These are phyloP conservation scores for Poeciliopsis prolifica DNA, from an alignment of 2,113 vertebrate genomes.

Conservation along the genomic window DNA sequence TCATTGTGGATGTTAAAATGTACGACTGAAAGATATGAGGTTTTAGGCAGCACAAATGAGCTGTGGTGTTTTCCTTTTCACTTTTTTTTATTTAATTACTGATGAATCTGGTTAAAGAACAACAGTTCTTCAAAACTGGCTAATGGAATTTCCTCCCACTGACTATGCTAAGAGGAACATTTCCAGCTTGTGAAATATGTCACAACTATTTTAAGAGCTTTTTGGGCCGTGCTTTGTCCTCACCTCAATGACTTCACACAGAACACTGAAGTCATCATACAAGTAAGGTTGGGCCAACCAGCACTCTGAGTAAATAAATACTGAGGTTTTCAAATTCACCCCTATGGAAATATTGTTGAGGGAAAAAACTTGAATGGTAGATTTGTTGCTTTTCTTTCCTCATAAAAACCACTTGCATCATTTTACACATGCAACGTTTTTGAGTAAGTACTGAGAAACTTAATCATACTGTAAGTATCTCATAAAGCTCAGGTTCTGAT, in stretches of 20 bases:
- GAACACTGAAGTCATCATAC: slow-evolving; percentile 12
- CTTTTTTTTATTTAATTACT: background rate
- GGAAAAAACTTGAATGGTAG: no score
- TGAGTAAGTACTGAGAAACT: background rate
- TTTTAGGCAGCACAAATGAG: slow-evolving; percentile 20
- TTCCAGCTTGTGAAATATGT: slow-evolving; percentile 34
- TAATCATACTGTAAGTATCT: background rate
- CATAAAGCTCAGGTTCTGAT: background rate
- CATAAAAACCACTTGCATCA: background rate
- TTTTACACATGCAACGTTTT: background rate
- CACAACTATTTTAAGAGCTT: slow-evolving; percentile 18
- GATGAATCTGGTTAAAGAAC: background rate
- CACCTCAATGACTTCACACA: slow-evolving; percentile 83
- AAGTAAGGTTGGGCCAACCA: background rate
- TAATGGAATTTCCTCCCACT: slow-evolving; percentile 7
- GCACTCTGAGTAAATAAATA: background rate
- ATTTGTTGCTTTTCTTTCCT: background rate
- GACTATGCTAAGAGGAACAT: slow-evolving; percentile 10
- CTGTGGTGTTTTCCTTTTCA: slow-evolving; percentile 20
- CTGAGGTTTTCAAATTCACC: background rate
- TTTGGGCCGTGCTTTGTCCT: slow-evolving; percentile 60
- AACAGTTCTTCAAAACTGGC: background rate
- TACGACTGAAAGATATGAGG: slow-evolving; percentile 40
- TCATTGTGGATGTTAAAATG: slow-evolving; percentile 43
- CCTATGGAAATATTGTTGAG: no score